These are phyloP conservation scores for Lophius piscatorius DNA, from an alignment of 2,113 vertebrate genomes.

Conservation along the genomic window DNA sequence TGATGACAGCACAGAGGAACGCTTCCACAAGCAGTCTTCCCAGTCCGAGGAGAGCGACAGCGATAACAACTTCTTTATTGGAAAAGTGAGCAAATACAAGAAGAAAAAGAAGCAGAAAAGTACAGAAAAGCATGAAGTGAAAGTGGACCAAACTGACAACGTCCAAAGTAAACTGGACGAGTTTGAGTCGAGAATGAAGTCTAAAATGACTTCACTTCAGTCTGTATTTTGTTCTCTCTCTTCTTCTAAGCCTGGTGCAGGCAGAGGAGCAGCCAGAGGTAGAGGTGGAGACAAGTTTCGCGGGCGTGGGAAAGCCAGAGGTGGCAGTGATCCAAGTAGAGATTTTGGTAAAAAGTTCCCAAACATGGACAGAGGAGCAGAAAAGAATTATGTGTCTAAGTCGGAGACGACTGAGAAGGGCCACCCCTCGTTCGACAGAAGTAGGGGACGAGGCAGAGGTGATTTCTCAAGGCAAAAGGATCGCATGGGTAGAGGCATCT, in stretches of 20 bases:
- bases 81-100: conserved; percentile 88
- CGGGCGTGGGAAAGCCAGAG: conserved; percentile 14
- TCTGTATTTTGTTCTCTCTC: conserved; percentile 89
- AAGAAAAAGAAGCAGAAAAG: conserved; percentile 73
- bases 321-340: not conserved
- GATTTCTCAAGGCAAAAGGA: conserved; percentile 7
- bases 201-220: conserved; percentile 73
- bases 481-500: conserved; percentile 22
- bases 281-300: conserved; percentile 30
- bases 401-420: not conserved
- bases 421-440: conserved; percentile 16
- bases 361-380: conserved; percentile 8
- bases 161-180: conserved; percentile 49
- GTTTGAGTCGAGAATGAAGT: conserved; percentile 56
- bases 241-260: conserved; percentile 22
- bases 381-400: conserved; percentile 19
- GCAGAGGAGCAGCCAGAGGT: conserved; percentile 26
- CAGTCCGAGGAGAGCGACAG: conserved; percentile 85
- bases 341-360: conserved; percentile 47
- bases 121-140: not conserved
- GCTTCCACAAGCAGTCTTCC: conserved; percentile 90
- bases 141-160: not conserved
- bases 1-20: conserved; percentile 91
- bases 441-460: conserved; percentile 38
- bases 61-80: conserved; percentile 91